Evolutionary conservation across 2,888 invertebrate genomes (phyloP).

Genomic region (Plebejus anna): DNA sequence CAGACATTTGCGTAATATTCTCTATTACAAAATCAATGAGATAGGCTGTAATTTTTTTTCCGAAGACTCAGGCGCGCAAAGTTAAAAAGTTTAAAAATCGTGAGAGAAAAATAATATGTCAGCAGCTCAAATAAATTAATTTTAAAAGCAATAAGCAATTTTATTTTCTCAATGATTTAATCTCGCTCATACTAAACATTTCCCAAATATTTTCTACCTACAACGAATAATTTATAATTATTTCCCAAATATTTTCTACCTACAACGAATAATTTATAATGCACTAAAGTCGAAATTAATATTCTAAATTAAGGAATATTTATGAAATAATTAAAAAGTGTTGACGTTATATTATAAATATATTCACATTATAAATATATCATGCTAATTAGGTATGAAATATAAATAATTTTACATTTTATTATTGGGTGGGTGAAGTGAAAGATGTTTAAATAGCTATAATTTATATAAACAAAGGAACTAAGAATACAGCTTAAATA

Average conservation of each 20-base stretch:
- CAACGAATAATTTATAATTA: not conserved
- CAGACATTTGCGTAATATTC: too few species aligned
- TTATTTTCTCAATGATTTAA: not conserved
- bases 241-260: too few species aligned
- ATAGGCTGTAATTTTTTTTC: too few species aligned
- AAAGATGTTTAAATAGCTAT: not conserved
- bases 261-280: not conserved
- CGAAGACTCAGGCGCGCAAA: too few species aligned
- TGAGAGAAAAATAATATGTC: not conserved
- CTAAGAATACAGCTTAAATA: not conserved
- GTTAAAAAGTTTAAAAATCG: not conserved
- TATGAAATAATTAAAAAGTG: slow-evolving; percentile 25
- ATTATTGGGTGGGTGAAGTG: slow-evolving; percentile 2
- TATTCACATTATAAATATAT: slow-evolving; percentile 1
- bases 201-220: not conserved
- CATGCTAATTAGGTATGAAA: not conserved
- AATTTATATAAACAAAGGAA: not conserved
- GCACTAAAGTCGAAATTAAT: not conserved
- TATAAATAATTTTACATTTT: not conserved
- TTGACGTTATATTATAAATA: slow-evolving; percentile 19
- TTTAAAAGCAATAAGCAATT: not conserved
- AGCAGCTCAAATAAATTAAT: not conserved
- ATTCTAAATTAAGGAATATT: slow-evolving; percentile 11
- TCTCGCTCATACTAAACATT: not conserved
- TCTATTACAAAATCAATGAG: too few species aligned